phyloP scores from a whole-genome alignment of 2,113 vertebrate genomes.

The Hydrochoerus hydrochaeris region DNA sequence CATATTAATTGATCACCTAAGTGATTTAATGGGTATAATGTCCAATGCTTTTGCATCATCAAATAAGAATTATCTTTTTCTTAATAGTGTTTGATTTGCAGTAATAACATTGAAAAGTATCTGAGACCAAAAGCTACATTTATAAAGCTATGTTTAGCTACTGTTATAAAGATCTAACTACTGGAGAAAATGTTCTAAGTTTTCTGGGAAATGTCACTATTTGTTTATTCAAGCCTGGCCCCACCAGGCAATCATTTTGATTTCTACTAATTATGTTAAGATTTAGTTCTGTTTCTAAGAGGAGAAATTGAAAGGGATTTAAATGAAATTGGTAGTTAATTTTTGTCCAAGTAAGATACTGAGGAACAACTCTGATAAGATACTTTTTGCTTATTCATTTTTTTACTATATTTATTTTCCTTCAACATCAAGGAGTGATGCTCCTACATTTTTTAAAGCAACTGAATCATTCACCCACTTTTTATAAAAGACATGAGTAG shows the following conservation, averaged over 20 bases:
- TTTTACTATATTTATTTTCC: not conserved
- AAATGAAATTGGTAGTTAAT: not conserved
- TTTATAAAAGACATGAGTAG: not conserved
- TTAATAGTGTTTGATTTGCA: not conserved
- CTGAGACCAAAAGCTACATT: no score
- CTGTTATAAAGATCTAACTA: not conserved
- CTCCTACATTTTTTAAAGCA: not conserved
- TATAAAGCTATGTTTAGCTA: no score
- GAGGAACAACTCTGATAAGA: not conserved
- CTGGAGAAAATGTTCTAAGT: not conserved
- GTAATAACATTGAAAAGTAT: not conserved
- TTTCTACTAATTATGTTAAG: not conserved
- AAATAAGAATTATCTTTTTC: not conserved
- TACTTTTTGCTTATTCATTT: not conserved
- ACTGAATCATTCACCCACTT: not conserved
- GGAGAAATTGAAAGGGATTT: not conserved
- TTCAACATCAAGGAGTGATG: not conserved
- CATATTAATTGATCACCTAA: not conserved
- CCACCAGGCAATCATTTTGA: not conserved
- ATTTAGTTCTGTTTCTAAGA: not conserved
- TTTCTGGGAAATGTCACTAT: not conserved
- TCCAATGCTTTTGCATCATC: not conserved
- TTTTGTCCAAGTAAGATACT: not conserved
- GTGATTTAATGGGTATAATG: not conserved
- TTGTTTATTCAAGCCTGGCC: not conserved